phyloP scores from a whole-genome alignment of 2,113 vertebrate genomes.

The Gavia stellata region DNA sequence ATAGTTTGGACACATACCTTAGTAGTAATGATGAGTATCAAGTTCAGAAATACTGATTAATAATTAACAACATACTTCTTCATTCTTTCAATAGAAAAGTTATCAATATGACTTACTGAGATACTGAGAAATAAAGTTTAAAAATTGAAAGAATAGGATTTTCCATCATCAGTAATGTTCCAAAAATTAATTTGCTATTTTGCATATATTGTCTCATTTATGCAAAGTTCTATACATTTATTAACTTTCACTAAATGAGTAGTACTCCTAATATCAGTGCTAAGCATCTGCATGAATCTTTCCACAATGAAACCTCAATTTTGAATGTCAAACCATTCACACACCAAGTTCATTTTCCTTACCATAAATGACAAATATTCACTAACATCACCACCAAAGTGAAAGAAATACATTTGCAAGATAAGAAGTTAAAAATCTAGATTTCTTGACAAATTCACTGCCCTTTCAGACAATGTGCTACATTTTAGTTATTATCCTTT shows the following conservation, averaged over 20 bases:
- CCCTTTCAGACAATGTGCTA: not conserved
- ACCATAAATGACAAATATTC: not conserved
- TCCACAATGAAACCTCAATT: not conserved
- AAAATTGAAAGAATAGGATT: rapidly evolving
- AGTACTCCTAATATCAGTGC: not conserved
- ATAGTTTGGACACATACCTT: not conserved
- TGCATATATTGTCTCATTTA: not conserved
- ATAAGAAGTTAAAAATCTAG: not conserved
- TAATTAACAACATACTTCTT: not conserved
- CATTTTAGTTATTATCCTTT: not conserved
- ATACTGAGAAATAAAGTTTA: not conserved
- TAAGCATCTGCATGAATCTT: not conserved
- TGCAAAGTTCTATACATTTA: not conserved
- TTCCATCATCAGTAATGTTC: not conserved
- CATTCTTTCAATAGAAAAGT: not conserved
- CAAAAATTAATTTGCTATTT: not conserved
- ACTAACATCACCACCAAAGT: not conserved
- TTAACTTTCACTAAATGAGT: not conserved
- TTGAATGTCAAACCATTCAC: not conserved
- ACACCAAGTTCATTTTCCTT: not conserved
- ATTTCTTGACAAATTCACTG: not conserved
- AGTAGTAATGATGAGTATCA: not conserved
- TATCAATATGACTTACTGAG: not conserved
- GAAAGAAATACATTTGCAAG: not conserved
- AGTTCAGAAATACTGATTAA: not conserved